phyloP scores from a whole-genome alignment of 2,113 vertebrate species.

The Calidris pugnax region DNA sequence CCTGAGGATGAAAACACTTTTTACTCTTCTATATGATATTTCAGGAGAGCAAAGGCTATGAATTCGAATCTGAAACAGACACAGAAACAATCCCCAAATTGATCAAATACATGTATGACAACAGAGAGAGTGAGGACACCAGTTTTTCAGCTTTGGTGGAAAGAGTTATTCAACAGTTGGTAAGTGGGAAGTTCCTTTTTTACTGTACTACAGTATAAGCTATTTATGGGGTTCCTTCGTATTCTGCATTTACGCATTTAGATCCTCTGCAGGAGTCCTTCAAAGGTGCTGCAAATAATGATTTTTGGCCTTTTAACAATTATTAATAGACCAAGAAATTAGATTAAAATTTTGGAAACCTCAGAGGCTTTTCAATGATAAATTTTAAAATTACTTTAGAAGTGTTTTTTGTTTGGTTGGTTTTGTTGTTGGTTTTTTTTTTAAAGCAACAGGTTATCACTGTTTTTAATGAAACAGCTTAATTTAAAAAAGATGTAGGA shows the following conservation, averaged over 20 bases:
- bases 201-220: background rate
- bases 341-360: background rate
- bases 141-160: conserved; percentile 91
- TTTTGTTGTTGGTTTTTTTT: background rate
- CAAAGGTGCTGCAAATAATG: background rate
- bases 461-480: background rate
- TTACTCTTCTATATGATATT: background rate
- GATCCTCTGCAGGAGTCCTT: background rate
- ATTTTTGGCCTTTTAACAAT: background rate
- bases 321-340: conserved; percentile 2
- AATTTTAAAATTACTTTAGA: background rate
- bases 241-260: background rate
- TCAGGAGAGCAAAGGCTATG: conserved; percentile 92
- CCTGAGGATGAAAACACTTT: background rate
- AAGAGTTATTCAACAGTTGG: conserved; percentile 92
- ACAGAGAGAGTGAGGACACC: conserved; percentile 84
- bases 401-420: background rate
- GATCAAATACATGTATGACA: conserved; percentile 96
- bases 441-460: background rate
- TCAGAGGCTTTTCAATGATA: background rate
- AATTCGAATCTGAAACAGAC: conserved; percentile 96
- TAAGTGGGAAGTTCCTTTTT: conserved; percentile 71
- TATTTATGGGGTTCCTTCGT: background rate
- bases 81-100: conserved; percentile 96
- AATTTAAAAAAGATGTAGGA: background rate